These are phyloP conservation scores for Ophraella communa DNA, from an alignment of 2,888 invertebrate species.

Conservation along the genomic window DNA sequence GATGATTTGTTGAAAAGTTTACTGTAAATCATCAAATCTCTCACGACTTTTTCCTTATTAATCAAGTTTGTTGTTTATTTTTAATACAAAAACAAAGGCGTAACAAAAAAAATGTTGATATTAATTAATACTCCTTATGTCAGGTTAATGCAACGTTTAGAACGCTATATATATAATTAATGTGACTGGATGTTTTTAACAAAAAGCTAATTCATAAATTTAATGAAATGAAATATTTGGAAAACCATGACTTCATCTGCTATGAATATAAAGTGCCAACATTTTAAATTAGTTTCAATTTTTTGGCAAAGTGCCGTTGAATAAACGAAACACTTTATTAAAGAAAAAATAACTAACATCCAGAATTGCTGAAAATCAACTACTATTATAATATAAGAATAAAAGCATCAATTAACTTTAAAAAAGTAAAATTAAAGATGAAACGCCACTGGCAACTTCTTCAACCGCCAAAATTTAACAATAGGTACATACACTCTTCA, in stretches of 20 bases:
- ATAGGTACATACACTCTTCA: neutral
- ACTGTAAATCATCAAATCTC: neutral
- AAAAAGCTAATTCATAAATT: neutral
- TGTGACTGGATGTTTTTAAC: neutral
- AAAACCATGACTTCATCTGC: neutral
- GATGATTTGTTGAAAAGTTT: neutral
- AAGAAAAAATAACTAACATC: no score
- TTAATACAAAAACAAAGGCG: neutral
- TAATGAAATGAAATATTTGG: neutral
- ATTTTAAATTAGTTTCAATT: neutral
- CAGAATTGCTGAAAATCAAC: neutral
- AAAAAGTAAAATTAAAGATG: neutral
- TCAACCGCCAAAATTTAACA: neutral
- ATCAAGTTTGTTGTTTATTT: neutral
- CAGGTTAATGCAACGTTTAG: neutral
- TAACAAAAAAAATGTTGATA: neutral
- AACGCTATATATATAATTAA: neutral
- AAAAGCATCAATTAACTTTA: neutral
- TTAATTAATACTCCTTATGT: neutral
- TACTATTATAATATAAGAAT: no score
- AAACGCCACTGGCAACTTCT: neutral
- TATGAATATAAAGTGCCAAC: neutral
- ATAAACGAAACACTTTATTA: neutral
- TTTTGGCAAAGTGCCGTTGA: conserved; percentile 2
- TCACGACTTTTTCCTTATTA: neutral